Conservation (phyloP, 2,888 invertebrate genomes). For the Eumacrocentrus americanus region DNA sequence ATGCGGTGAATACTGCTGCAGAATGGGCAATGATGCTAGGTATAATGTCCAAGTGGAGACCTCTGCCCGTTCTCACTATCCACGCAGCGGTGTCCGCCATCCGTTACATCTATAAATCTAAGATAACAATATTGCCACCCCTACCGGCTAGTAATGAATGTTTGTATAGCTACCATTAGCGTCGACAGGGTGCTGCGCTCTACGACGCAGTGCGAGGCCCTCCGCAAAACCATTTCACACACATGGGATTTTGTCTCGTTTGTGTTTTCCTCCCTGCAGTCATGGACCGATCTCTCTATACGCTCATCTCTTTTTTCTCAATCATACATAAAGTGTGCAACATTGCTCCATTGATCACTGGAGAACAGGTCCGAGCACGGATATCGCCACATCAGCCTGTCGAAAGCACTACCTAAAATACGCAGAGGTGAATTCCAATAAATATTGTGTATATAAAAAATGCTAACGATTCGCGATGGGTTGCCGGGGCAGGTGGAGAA, state of each 20-base stretch:
- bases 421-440: slow-evolving; percentile 25
- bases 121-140: slow-evolving; percentile 60
- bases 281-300: too few relatives aligned
- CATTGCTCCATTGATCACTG: slow-evolving; percentile 6
- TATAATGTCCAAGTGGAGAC: slow-evolving; percentile 48
- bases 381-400: slow-evolving; percentile 31
- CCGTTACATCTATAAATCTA: slow-evolving; percentile 61
- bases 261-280: too few relatives aligned
- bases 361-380: not conserved
- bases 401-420: slow-evolving; percentile 26
- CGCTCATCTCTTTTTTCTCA: not conserved
- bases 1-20: too few relatives aligned
- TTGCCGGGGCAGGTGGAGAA: slow-evolving; percentile 39
- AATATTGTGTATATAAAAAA: slow-evolving; percentile 38
- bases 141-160: slow-evolving; percentile 58
- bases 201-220: slow-evolving; percentile 19
- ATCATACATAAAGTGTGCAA: not conserved
- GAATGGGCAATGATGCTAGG: too few relatives aligned
- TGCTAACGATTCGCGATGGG: slow-evolving; percentile 34
- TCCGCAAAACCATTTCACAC: slow-evolving; percentile 55
- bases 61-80: slow-evolving; percentile 30
- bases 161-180: slow-evolving; percentile 60
- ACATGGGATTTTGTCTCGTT: slow-evolving; percentile 48
- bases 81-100: slow-evolving; percentile 57
- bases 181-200: slow-evolving; percentile 42